Percentiles rank a stretch among this genome's conserved stretches.
These are phyloP conservation scores for Takifugu flavidus DNA, from an alignment of 2,113 vertebrate genomes.

Conservation along the genomic window DNA sequence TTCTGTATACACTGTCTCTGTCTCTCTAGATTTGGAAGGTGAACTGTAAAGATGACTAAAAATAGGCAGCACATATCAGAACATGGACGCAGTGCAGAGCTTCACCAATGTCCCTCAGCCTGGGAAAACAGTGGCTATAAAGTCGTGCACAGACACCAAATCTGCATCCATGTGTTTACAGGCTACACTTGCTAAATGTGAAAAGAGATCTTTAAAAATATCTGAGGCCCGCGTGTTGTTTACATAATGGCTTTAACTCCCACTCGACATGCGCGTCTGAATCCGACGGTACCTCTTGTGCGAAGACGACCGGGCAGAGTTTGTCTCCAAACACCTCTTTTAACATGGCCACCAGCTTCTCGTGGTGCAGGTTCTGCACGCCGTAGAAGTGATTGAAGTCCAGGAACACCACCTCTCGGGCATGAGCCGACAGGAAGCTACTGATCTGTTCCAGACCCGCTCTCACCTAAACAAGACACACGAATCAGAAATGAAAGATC, in stretches of 20 bases:
- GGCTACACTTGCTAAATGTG: background rate
- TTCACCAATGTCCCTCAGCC: conserved; percentile 10
- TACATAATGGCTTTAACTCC: background rate
- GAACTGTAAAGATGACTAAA: too few species aligned
- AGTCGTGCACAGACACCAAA: background rate
- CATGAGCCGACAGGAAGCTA: conserved; percentile 83
- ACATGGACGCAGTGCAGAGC: background rate
- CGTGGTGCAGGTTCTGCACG: conserved; percentile 95
- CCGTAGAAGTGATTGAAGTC: conserved; percentile 99
- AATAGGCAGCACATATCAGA: too few species aligned
- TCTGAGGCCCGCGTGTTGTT: background rate
- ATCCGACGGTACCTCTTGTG: conserved; percentile 78
- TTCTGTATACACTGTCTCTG: too few species aligned
- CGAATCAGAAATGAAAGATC: conserved; percentile 6
- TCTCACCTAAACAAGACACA: conserved; percentile 70
- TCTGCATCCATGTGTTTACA: background rate
- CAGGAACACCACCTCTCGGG: conserved; percentile 91
- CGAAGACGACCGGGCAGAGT: conserved; percentile 94
- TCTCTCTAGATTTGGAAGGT: too few species aligned
- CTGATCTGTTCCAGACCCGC: conserved; percentile 96
- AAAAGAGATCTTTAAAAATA: background rate
- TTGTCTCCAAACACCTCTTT: conserved; percentile 92
- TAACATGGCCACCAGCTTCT: conserved; percentile 95
- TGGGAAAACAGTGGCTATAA: conserved; percentile 28
- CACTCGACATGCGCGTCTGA: background rate